A percentile compares a stretch with the other conserved stretches of the same genome.
Conservation (phyloP, 2,888 invertebrate genomes). For the Ophion obscuratus region DNA sequence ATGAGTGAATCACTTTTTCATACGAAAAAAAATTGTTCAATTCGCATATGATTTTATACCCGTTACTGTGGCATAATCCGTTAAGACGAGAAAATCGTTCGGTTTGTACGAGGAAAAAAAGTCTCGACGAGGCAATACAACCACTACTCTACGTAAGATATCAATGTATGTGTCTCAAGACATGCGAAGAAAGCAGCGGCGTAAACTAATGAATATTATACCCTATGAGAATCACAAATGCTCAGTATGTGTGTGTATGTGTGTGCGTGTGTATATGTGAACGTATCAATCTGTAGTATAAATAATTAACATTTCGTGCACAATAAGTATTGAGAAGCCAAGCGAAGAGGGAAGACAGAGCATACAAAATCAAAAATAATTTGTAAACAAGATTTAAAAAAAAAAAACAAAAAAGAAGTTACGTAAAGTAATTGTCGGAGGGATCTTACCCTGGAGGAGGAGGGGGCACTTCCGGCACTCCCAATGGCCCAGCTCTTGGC, state of each 20-base stretch:
- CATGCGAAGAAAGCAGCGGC: constrained; percentile 65
- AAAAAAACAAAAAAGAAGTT: constrained; percentile 60
- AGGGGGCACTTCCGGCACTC: constrained; percentile 84
- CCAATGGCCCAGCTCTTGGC: constrained; percentile 84
- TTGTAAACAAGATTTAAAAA: constrained; percentile 30
- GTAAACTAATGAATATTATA: constrained; percentile 56
- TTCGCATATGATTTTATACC: no score
- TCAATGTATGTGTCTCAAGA: constrained; percentile 52
- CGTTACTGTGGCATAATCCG: no score
- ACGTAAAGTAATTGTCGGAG: constrained; percentile 82
- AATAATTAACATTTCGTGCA: constrained; percentile 79
- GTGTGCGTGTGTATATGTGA: constrained; percentile 65
- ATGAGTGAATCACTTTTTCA: no score
- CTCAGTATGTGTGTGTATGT: constrained; percentile 67
- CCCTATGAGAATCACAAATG: constrained; percentile 49
- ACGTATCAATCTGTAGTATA: constrained; percentile 69
- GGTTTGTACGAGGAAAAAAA: constrained; percentile 13
- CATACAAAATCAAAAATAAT: constrained; percentile 80
- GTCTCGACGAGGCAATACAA: constrained; percentile 37
- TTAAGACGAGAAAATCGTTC: constrained; percentile 3
- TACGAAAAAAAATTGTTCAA: no score
- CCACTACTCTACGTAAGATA: constrained; percentile 60
- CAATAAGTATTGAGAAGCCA: constrained; percentile 79
- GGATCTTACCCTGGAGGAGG: constrained; percentile 88
- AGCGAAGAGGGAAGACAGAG: constrained; percentile 83